Evolutionary conservation across 2,888 invertebrate genomes (phyloP), one percentile per base, ranked within the genome.

Genomic region (Odontothrips loti): DNA sequence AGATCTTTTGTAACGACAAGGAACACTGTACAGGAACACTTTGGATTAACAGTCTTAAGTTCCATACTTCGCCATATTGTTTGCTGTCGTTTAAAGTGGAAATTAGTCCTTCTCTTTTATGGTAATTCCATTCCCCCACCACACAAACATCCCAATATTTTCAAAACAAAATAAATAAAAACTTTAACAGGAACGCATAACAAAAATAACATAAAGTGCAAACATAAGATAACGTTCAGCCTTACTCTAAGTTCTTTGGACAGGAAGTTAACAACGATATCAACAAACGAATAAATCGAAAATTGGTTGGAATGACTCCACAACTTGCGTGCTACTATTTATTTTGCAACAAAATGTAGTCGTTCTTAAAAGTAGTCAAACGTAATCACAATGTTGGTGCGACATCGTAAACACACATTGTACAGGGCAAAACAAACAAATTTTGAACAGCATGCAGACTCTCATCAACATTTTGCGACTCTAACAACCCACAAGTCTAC

Each of bases 141-240:
- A 58, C 58, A 43, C 58, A 10, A 58, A 15, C 58, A 43, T 4
- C n/a, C n/a, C n/a, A 58, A 58, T 20, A 58, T 20, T 75, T 75
- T 0, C 10, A 27, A 75, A 23, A 9, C 9, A 75, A 75, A 75
- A 75, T 75, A 75, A 75, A 75, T 75, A 75, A 75, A 68, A 75
- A 75, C 23, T 75, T 75, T 27, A 75, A 75, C 68, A 75, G 68
- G 68, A 75, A 75, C 68, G 27, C 23, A 27, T 27, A 75, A 75
- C 68, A 75, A 75, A 75, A 75, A 75, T 75, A 75, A 75, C 68
- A 75, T 23, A 75, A 75, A 27, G 6, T 75, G 68, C 68, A 68
- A 43, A 43, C 34, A 75, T 75, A 27, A 23, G 23, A 58, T 58
- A 58, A 58, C 20, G 17, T 58, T 58, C 20, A 58, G 58, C 20